Evolutionary conservation across 2,797 vertebrate genomes (phyloP).

Genomic region (Scolopax bukidnonensis): DNA sequence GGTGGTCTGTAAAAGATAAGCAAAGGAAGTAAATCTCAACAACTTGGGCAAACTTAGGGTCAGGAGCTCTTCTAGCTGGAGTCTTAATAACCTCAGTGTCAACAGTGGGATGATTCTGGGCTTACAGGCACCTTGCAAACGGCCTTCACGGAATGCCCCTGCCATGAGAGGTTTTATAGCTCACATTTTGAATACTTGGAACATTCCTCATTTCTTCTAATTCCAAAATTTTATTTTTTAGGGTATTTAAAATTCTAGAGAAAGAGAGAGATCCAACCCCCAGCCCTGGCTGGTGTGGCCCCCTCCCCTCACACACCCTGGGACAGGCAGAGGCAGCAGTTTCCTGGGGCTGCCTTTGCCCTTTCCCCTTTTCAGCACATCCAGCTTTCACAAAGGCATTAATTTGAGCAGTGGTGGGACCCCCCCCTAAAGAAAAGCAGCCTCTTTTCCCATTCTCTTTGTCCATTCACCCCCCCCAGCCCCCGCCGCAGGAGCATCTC

Average conservation of each 20-base stretch:
- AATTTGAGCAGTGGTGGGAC: neutral
- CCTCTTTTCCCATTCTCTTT: neutral
- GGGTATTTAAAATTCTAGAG: neutral
- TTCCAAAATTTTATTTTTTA: constrained; percentile 65
- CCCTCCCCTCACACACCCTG: neutral
- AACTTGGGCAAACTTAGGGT: neutral
- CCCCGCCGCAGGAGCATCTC: neutral
- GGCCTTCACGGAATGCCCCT: constrained; percentile 14
- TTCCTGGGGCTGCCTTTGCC: neutral
- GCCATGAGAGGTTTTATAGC: constrained; percentile 45
- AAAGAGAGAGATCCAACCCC: neutral
- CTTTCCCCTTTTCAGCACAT: neutral
- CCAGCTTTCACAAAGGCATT: neutral
- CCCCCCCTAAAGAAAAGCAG: neutral
- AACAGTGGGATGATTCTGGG: neutral
- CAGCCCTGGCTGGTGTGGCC: neutral
- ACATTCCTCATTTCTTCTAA: constrained; percentile 79
- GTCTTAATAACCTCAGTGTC: constrained; percentile 54
- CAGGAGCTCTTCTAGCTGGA: constrained; percentile 63
- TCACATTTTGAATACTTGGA: constrained; percentile 71
- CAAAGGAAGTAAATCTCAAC: constrained; percentile 2
- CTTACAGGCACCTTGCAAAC: neutral
- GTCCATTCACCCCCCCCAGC: neutral
- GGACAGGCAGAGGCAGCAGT: neutral
- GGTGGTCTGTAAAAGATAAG: constrained; percentile 8